Evolutionary conservation across 2,113 vertebrate species (phyloP).

Genomic region (Solea solea): DNA sequence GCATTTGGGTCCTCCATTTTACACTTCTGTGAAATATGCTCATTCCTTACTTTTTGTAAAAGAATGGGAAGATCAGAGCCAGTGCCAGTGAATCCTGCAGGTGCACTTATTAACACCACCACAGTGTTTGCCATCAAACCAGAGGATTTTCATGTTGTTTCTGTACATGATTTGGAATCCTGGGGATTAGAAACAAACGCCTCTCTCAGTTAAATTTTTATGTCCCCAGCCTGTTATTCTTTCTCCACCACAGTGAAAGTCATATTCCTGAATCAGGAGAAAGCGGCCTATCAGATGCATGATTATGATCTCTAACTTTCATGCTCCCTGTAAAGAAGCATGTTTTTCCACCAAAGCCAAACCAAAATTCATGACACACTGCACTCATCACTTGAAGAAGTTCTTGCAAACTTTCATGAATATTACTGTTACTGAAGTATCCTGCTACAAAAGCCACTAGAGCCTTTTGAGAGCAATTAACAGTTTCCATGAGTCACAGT

Average conservation of each 20-base stretch:
- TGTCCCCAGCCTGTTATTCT: background rate
- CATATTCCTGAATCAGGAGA: conserved; percentile 9
- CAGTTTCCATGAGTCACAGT: too few relatives aligned
- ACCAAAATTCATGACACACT: background rate
- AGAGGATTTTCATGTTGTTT: conserved; percentile 13
- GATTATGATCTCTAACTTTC: conserved; percentile 1
- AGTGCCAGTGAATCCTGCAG: background rate
- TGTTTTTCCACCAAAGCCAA: background rate
- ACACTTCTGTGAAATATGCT: background rate
- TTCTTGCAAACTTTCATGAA: background rate
- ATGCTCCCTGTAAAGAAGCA: background rate
- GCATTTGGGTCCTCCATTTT: too few relatives aligned
- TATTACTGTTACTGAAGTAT: background rate
- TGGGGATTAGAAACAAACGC: background rate
- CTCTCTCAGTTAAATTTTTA: conserved; percentile 11
- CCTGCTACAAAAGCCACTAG: background rate
- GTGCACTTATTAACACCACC: background rate
- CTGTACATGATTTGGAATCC: background rate
- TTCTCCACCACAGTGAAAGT: background rate
- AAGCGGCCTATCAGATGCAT: background rate
- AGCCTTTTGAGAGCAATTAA: background rate
- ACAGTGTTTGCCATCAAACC: background rate
- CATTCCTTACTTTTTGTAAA: conserved; percentile 1
- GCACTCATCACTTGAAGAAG: background rate
- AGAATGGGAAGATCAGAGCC: background rate